phyloP scores from a whole-genome alignment of 2,113 vertebrate genomes.

The Gymnocephalus cernua region DNA sequence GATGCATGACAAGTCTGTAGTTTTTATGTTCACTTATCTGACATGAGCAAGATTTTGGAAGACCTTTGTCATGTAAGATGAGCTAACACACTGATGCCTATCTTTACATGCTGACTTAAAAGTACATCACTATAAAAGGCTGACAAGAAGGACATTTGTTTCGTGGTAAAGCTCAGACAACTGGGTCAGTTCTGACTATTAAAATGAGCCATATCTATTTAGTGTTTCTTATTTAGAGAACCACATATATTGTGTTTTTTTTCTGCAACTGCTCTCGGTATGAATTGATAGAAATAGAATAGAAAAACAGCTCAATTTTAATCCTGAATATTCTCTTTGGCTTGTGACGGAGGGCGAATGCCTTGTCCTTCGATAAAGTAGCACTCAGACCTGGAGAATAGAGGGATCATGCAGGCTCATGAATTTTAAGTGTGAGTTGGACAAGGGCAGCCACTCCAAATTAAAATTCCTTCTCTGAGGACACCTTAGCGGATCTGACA shows the following conservation, averaged over 20 bases:
- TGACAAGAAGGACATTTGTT: constrained; percentile 25
- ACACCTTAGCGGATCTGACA: constrained; percentile 29
- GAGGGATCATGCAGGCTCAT: constrained; percentile 50
- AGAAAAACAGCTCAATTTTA: constrained; percentile 22
- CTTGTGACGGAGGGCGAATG: constrained; percentile 7
- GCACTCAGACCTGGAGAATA: constrained; percentile 34
- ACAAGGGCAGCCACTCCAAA: constrained; percentile 52
- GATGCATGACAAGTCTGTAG: neutral
- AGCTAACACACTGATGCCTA: constrained; percentile 10
- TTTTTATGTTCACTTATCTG: constrained; percentile 12
- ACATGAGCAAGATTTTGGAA: neutral
- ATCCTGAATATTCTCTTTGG: constrained; percentile 3
- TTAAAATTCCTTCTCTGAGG: constrained; percentile 56
- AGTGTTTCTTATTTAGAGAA: neutral
- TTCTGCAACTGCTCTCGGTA: constrained; percentile 3
- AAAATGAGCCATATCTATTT: neutral
- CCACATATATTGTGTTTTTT: neutral
- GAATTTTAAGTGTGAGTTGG: constrained; percentile 61
- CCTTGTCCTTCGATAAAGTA: constrained; percentile 43
- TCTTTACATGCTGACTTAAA: constrained; percentile 45
- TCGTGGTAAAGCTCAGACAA: constrained; percentile 11
- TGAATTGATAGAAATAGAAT: neutral
- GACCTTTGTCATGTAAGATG: constrained; percentile 15
- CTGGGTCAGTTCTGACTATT: neutral
- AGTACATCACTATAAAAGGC: neutral